Conservation (phyloP, 2,888 invertebrate species). For the Heliconius ismenius region DNA sequence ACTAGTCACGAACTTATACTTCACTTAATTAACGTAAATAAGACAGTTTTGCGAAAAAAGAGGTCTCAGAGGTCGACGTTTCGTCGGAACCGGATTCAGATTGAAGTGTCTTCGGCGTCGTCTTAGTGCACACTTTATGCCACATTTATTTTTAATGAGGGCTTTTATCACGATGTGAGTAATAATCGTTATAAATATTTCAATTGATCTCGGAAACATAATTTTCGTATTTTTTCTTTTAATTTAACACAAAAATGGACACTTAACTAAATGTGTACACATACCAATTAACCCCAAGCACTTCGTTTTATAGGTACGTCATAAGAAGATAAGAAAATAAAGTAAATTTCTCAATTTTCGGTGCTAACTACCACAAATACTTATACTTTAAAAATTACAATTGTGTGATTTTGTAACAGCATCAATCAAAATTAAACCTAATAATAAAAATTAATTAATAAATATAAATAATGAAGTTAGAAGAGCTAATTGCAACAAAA, state of each 20-base stretch:
- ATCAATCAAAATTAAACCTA: not conserved
- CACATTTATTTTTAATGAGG: slow-evolving; percentile 73
- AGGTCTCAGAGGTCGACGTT: slow-evolving; percentile 69
- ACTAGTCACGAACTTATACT: slow-evolving; percentile 81
- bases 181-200: slow-evolving; percentile 44
- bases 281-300: not conserved
- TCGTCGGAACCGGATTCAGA: slow-evolving; percentile 68
- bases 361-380: not conserved
- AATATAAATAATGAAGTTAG: no score
- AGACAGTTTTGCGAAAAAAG: slow-evolving; percentile 76
- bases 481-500: no score
- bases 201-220: slow-evolving; percentile 36
- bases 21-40: slow-evolving; percentile 81
- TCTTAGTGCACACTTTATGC: slow-evolving; percentile 68
- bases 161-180: slow-evolving; percentile 45
- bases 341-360: not conserved
- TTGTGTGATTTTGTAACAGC: not conserved
- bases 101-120: slow-evolving; percentile 55
- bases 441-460: no score
- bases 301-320: not conserved
- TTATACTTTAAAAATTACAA: not conserved
- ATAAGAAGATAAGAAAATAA: slow-evolving; percentile 4
- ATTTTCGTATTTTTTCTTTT: not conserved
- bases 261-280: not conserved
- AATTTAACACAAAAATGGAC: not conserved